These are phyloP conservation scores for Magallana angulata DNA, from an alignment of 1,140 invertebrate genomes.

Conservation along the genomic window DNA sequence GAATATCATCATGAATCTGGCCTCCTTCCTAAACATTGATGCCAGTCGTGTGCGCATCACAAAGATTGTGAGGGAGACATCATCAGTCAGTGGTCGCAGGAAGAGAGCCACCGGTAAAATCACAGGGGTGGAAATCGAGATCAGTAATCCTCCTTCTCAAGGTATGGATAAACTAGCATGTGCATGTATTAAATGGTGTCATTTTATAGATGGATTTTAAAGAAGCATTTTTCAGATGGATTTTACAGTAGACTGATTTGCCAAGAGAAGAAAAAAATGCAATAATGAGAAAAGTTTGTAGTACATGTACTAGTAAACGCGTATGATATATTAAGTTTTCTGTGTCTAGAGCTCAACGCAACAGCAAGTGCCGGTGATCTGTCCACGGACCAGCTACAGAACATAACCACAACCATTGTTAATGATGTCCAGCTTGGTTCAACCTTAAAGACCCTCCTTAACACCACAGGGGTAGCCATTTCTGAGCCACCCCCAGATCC, in stretches of 20 bases:
- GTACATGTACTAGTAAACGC: no score
- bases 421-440: not conserved
- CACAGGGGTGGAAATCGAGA: slow-evolving; percentile 54
- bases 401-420: not conserved
- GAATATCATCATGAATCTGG: slow-evolving; percentile 70
- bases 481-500: slow-evolving; percentile 36
- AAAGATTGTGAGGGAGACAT: slow-evolving; percentile 60
- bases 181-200: no score
- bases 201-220: no score
- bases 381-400: not conserved
- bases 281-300: no score
- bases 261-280: no score
- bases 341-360: not conserved
- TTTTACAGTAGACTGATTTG: no score
- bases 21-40: slow-evolving; percentile 68
- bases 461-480: not conserved
- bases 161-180: not conserved
- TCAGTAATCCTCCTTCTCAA: slow-evolving; percentile 60
- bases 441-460: not conserved
- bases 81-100: slow-evolving; percentile 45
- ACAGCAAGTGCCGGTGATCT: not conserved
- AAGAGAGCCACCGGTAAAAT: slow-evolving; percentile 45
- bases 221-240: no score
- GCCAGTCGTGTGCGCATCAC: slow-evolving; percentile 68
- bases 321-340: no score